These are phyloP conservation scores for Amphiprion percula DNA, from an alignment of 2,113 vertebrate species.

Conservation along the genomic window DNA sequence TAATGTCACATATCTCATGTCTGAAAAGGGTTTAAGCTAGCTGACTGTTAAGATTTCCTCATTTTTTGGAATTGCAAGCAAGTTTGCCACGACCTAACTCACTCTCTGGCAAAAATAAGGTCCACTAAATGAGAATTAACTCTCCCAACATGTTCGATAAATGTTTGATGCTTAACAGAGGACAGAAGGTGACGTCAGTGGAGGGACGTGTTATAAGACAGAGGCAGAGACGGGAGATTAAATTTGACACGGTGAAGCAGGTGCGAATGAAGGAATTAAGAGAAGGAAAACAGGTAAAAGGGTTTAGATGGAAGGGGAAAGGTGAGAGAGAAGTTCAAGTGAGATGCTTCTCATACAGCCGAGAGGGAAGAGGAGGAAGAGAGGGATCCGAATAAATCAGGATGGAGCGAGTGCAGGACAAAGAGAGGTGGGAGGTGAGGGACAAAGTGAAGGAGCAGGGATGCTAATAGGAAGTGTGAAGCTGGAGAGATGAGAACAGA, in stretches of 20 bases:
- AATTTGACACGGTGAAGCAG: constrained; percentile 35
- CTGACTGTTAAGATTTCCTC: background rate
- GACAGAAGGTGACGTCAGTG: background rate
- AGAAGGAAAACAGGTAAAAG: constrained; percentile 9
- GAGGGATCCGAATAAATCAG: constrained; percentile 48
- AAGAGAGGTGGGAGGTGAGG: constrained; percentile 51
- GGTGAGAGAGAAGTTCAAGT: constrained; percentile 33
- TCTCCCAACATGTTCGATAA: background rate
- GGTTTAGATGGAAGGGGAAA: constrained; percentile 1
- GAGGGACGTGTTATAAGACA: constrained; percentile 8
- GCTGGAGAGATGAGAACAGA: background rate
- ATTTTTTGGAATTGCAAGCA: background rate
- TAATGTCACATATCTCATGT: no score
- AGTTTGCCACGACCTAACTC: background rate
- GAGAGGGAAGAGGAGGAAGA: constrained; percentile 29
- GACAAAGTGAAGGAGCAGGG: constrained; percentile 33
- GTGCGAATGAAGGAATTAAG: constrained; percentile 33
- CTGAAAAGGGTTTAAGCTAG: no score
- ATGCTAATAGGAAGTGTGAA: constrained; percentile 26
- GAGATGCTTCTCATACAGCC: constrained; percentile 25
- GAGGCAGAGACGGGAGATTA: constrained; percentile 21
- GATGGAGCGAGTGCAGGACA: constrained; percentile 29
- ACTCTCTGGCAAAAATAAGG: background rate
- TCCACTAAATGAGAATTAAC: constrained; percentile 7
- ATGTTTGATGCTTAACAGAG: background rate